Evolutionary conservation across 2,113 vertebrate genomes (phyloP), one percentile per base, ranked within the genome.

Genomic region (Ranitomeya variabilis): DNA sequence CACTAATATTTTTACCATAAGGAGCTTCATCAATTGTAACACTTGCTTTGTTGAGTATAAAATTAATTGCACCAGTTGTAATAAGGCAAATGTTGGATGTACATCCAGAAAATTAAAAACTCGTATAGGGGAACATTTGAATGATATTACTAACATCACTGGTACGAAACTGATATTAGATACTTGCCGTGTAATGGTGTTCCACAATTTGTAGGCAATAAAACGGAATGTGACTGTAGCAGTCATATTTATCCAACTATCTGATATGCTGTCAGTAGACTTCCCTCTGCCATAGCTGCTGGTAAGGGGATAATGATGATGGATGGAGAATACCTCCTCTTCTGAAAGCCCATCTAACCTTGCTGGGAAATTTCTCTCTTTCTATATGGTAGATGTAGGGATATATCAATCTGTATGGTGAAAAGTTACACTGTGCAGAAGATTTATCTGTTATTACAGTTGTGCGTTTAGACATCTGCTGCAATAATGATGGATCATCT

Each of bases 131-230:
- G 26, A 31, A 31, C 26, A 31, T 31, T 31, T 31, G 26, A 31
- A 31, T 31, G 26, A 31, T 31, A 31, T 31, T 31, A 31, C 26
- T 31, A 31, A 31, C 26, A 31, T 31, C 26, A 31, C 26, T 31
- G 26, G 67, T 69, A 26, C 10, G 11, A 69, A 26, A 26, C 2
- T 10, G 23, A 37, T 18, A 74, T 74, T 6, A 74, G 37, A 19
- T 54, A 51, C 8, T 78, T 15, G 51, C 21, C 74, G 6, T 54
- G 51, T 78, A 21, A 54, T 19, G 18, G 23, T 26, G 15, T 76
- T 19, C 51, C 19, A 52, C 45, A 76, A 76, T 76, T 78, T 78
- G 74, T 78, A 78, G 52, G 19, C 45, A 78, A 78, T 78, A 45
- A 45, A 78, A 54, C 45, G 12, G 7, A 78, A 10, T 10, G 45